Evolutionary conservation across 2,113 vertebrate species (phyloP).

Genomic region (Xyrauchen texanus): DNA sequence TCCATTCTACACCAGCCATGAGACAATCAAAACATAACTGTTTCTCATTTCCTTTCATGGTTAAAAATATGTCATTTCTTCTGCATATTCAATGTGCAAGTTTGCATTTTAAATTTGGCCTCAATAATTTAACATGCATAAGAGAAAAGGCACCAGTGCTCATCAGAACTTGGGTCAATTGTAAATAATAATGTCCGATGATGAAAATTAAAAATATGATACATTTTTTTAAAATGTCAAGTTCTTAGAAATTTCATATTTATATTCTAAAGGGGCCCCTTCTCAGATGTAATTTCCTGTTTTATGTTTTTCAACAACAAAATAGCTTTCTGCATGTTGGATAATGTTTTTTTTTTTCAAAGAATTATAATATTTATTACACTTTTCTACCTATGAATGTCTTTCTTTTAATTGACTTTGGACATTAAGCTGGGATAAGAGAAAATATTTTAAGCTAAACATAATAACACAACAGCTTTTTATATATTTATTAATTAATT

Average conservation of each 20-base stretch:
- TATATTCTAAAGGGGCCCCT: not conserved
- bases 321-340: not conserved
- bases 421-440: no score
- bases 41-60: conserved; percentile 41
- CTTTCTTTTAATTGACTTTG: no score
- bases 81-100: not conserved
- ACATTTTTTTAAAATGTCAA: not conserved
- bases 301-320: not conserved
- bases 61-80: conserved; percentile 8
- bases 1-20: conserved; percentile 18
- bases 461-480: no score
- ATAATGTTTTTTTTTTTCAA: not conserved
- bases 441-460: no score
- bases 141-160: not conserved
- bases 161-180: not conserved
- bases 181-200: not conserved
- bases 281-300: not conserved
- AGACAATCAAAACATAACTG: conserved; percentile 39
- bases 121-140: not conserved
- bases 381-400: no score
- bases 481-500: no score
- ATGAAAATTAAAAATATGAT: no score
- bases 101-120: not conserved
- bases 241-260: not conserved
- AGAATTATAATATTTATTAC: no score